A percentile compares a stretch with the other conserved stretches of the same genome.
These are phyloP conservation scores for Drosophila orosa DNA, from an alignment of 1,140 invertebrate genomes.

Conservation along the genomic window DNA sequence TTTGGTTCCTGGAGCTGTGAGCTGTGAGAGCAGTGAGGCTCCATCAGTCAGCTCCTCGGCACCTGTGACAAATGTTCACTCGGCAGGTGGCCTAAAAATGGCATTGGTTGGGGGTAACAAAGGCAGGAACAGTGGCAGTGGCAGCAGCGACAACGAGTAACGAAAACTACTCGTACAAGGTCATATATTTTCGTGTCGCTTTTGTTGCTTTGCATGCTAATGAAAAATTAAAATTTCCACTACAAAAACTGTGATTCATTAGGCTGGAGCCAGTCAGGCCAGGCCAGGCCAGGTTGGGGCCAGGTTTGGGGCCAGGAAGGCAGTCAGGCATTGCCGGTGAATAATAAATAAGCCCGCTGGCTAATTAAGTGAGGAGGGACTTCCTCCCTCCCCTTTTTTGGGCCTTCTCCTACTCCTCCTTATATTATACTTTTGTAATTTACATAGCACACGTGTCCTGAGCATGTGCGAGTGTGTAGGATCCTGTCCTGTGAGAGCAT, in stretches of 20 bases:
- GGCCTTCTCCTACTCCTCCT: constrained; percentile 7
- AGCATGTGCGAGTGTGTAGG: constrained; percentile 1
- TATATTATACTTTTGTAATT: constrained; percentile 78
- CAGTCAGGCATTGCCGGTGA: constrained; percentile 67
- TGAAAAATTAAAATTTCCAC: constrained; percentile 82
- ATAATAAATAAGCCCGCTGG: constrained; percentile 79
- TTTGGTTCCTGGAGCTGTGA: neutral
- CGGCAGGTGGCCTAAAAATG: constrained; percentile 24
- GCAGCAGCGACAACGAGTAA: constrained; percentile 12
- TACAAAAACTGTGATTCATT: constrained; percentile 82
- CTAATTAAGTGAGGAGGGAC: constrained; percentile 76
- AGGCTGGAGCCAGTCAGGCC: constrained; percentile 56
- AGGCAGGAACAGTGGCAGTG: constrained; percentile 16
- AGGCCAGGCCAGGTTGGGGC: neutral
- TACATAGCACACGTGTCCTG: constrained; percentile 69
- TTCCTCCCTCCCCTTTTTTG: constrained; percentile 2
- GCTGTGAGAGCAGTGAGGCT: constrained; percentile 13
- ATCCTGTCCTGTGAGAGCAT: constrained; percentile 52
- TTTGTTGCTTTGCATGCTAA: constrained; percentile 75
- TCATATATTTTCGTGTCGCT: constrained; percentile 75
- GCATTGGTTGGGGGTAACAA: constrained; percentile 9
- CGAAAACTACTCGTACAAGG: constrained; percentile 72
- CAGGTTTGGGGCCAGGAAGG: constrained; percentile 2
- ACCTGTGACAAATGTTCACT: constrained; percentile 76
- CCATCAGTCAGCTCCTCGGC: constrained; percentile 57